Evolutionary conservation across 2,797 vertebrate genomes (phyloP).

Genomic region (Onychomys arenicola): DNA sequence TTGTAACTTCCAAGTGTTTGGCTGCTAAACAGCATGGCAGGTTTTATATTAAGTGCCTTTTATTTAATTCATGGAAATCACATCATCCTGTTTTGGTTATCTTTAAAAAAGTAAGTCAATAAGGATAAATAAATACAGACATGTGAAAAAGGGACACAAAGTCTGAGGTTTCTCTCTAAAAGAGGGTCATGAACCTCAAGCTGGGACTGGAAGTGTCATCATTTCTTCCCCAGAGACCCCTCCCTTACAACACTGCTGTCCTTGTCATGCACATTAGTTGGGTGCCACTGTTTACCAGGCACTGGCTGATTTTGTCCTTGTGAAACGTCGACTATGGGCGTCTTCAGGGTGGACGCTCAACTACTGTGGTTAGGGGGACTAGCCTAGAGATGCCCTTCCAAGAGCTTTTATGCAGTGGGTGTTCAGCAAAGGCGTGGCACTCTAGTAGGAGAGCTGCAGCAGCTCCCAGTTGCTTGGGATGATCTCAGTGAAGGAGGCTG

Average conservation of each 20-base stretch:
- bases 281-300: not conserved
- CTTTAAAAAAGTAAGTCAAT: not conserved
- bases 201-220: not conserved
- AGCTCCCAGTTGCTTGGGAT: too few species aligned
- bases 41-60: not conserved
- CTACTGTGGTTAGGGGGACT: not conserved
- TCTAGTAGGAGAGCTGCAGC: too few species aligned
- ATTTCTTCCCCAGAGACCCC: not conserved
- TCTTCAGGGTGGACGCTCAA: not conserved
- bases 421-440: too few species aligned
- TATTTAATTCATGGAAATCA: constrained; percentile 13
- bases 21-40: not conserved
- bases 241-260: not conserved
- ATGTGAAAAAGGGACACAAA: not conserved
- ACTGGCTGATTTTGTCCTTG: not conserved
- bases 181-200: not conserved
- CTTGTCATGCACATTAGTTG: not conserved
- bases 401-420: too few species aligned
- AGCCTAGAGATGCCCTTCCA: not conserved
- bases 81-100: not conserved
- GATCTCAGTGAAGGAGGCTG: too few species aligned
- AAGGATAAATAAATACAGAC: not conserved
- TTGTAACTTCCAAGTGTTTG: not conserved
- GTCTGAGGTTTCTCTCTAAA: not conserved
- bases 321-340: not conserved